Percentiles rank a stretch among this genome's conserved stretches.
These are phyloP conservation scores for Drosophila auraria DNA, from an alignment of 1,140 invertebrate species.

Conservation along the genomic window DNA sequence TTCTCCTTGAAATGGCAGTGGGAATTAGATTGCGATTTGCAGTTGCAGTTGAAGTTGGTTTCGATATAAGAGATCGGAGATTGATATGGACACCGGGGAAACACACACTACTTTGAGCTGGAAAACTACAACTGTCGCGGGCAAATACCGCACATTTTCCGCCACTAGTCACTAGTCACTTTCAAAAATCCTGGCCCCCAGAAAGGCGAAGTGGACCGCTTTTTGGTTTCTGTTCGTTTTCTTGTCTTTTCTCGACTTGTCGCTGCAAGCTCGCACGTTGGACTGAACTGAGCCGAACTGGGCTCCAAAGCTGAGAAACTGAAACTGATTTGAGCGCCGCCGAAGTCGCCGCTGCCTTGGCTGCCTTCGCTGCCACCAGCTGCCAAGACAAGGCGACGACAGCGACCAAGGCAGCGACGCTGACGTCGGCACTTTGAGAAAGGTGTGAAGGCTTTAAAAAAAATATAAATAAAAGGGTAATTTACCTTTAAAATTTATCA, in stretches of 20 bases:
- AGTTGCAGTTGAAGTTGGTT: background rate
- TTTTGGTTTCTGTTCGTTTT: slow-evolving; percentile 14
- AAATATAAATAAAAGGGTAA: no score
- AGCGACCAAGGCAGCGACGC: slow-evolving; percentile 24
- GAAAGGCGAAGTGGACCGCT: slow-evolving; percentile 31
- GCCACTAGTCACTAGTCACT: slow-evolving; percentile 55
- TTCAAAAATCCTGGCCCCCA: slow-evolving; percentile 41
- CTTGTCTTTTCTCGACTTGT: slow-evolving; percentile 11
- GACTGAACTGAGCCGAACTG: slow-evolving; percentile 51
- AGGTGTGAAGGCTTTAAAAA: background rate
- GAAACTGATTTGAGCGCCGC: slow-evolving; percentile 78
- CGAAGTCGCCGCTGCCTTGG: slow-evolving; percentile 7
- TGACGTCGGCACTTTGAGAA: slow-evolving; percentile 14
- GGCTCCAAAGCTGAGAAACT: slow-evolving; percentile 51
- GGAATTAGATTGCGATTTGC: slow-evolving; percentile 30
- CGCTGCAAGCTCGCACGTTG: slow-evolving; percentile 76
- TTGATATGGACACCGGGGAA: slow-evolving; percentile 14
- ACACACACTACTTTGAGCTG: slow-evolving; percentile 9
- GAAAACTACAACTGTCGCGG: slow-evolving; percentile 32
- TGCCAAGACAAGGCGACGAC: slow-evolving; percentile 61
- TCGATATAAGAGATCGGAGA: slow-evolving; percentile 1
- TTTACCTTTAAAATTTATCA: no score
- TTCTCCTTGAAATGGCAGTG: slow-evolving; percentile 39
- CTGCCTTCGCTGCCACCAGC: slow-evolving; percentile 35
- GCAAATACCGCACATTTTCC: slow-evolving; percentile 44